phyloP scores from a whole-genome alignment of 2,113 vertebrate genomes.

The Pseudorasbora parva region DNA sequence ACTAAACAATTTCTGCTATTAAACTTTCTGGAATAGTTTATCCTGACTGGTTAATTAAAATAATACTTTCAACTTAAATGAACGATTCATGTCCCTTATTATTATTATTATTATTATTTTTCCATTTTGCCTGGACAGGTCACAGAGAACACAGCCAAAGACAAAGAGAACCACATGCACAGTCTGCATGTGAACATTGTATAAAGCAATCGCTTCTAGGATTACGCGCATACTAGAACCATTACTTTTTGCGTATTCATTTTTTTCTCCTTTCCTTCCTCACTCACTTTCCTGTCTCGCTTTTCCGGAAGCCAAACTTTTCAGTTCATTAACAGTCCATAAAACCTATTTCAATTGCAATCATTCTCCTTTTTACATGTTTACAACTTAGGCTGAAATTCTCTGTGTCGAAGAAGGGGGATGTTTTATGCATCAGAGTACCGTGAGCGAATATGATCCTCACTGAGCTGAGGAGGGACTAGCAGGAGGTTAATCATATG shows the following conservation, averaged over 20 bases:
- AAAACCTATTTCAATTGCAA: slow-evolving; percentile 47
- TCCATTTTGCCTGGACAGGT: slow-evolving; percentile 7
- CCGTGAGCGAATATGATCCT: slow-evolving; percentile 42
- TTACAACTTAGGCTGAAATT: slow-evolving; percentile 42
- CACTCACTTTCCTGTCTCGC: background rate
- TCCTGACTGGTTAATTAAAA: background rate
- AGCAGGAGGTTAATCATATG: slow-evolving; percentile 53
- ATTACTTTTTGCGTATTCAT: slow-evolving; percentile 7
- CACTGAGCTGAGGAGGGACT: slow-evolving; percentile 14
- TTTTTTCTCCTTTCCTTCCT: background rate
- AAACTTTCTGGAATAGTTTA: too few species aligned
- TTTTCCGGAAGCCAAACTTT: slow-evolving; percentile 46
- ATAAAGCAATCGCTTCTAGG: slow-evolving; percentile 23
- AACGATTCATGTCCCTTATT: background rate
- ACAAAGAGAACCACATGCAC: background rate
- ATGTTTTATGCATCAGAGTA: slow-evolving; percentile 50
- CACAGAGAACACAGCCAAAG: background rate
- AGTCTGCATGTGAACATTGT: slow-evolving; percentile 15
- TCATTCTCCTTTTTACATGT: slow-evolving; percentile 37
- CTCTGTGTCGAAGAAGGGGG: background rate
- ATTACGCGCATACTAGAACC: slow-evolving; percentile 12
- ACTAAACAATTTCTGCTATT: background rate
- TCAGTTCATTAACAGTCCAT: slow-evolving; percentile 37
- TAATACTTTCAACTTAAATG: background rate
- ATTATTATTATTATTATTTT: too few species aligned